Conservation (phyloP, 2,888 invertebrate genomes). For the Epirrhoe tristata region DNA sequence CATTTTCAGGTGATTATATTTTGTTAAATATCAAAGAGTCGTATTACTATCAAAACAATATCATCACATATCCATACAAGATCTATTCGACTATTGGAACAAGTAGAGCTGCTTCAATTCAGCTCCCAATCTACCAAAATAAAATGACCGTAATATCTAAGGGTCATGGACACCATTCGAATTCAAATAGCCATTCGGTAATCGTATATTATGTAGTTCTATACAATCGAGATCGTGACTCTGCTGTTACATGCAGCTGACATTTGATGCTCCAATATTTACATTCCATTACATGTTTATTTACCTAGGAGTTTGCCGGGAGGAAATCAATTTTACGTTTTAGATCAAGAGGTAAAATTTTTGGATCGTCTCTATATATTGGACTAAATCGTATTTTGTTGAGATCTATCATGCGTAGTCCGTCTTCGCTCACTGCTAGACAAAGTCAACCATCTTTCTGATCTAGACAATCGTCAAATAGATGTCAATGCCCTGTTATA, state of each 20-base stretch:
- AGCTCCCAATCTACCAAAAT: constrained; percentile 1
- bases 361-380: too few relatives aligned
- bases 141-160: constrained; percentile 19
- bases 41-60: not conserved
- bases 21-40: not conserved
- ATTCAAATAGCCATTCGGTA: constrained; percentile 31
- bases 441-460: not conserved
- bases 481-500: constrained; percentile 3
- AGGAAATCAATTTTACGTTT: not conserved
- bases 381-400: too few relatives aligned
- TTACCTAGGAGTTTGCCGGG: not conserved
- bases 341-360: not conserved
- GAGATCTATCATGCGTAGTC: too few relatives aligned
- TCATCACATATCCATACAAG: not conserved
- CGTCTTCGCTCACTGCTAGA: not conserved
- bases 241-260: constrained; percentile 27
- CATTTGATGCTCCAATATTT: constrained; percentile 17
- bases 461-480: not conserved
- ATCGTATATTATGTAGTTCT: constrained; percentile 27
- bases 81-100: not conserved
- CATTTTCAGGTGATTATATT: not conserved
- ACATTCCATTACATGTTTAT: constrained; percentile 10
- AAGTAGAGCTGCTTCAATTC: constrained; percentile 7
- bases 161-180: constrained; percentile 23
- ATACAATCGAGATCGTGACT: constrained; percentile 33